A percentile compares a stretch with the other conserved stretches of the same genome.
phyloP scores from a whole-genome alignment of 2,113 vertebrate genomes.

The Noturus placidus region DNA sequence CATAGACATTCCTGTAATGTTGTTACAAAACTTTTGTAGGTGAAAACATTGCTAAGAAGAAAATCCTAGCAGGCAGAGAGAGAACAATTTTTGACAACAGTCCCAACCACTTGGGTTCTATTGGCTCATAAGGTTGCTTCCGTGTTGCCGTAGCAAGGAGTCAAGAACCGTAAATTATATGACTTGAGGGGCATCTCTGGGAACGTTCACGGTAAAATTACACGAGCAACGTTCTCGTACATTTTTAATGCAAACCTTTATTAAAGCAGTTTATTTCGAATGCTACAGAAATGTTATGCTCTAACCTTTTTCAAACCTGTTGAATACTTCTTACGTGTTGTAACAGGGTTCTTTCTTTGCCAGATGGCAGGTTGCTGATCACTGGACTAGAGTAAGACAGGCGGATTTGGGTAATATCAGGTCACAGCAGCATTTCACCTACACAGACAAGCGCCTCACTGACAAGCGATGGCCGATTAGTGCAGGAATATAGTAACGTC shows the following conservation, averaged over 20 bases:
- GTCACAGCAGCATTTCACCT: conserved; percentile 14
- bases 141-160: not conserved
- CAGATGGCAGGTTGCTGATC: not conserved
- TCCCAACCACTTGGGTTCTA: not conserved
- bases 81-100: not conserved
- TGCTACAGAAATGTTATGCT: not conserved
- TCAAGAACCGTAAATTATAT: too few species aligned
- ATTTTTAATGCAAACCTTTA: not conserved
- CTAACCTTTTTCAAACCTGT: not conserved
- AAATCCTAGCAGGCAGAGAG: not conserved
- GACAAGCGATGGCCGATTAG: not conserved
- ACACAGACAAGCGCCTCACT: conserved; percentile 36
- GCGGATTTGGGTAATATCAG: conserved; percentile 26
- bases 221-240: not conserved
- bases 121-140: not conserved
- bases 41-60: not conserved
- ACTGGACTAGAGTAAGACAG: not conserved
- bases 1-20: not conserved
- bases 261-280: not conserved
- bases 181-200: not conserved
- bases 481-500: conserved; percentile 26
- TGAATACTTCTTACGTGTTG: not conserved
- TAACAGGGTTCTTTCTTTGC: not conserved
- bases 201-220: not conserved
- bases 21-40: not conserved